Evolutionary conservation across 2,113 vertebrate species (phyloP).

Genomic region (Maccullochella peelii): DNA sequence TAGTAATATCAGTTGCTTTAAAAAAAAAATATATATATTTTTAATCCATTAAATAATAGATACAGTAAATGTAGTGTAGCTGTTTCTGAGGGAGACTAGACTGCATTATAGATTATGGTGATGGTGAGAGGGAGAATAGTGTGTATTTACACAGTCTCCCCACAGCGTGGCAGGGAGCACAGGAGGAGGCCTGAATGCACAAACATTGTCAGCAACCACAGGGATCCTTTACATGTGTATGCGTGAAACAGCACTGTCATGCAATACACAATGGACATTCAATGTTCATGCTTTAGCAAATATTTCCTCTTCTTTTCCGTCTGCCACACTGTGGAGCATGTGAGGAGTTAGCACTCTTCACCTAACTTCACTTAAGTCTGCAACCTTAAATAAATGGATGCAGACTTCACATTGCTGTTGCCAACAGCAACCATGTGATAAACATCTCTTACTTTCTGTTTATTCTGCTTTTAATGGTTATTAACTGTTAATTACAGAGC

Average conservation of each 20-base stretch:
- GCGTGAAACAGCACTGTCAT: conserved; percentile 54
- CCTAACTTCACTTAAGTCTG: conserved; percentile 11
- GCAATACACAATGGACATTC: conserved; percentile 21
- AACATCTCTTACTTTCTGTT: conserved; percentile 17
- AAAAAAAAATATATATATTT: conserved; percentile 47
- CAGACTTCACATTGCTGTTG: conserved; percentile 9
- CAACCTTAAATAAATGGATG: conserved; percentile 7
- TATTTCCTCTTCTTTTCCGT: neutral
- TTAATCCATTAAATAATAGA: conserved; percentile 74
- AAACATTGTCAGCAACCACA: conserved; percentile 57
- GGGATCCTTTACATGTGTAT: conserved; percentile 59
- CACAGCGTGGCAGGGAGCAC: conserved; percentile 70
- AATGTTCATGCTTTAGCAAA: conserved; percentile 10
- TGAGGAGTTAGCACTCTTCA: neutral
- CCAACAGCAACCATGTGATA: conserved; percentile 11
- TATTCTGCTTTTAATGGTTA: conserved; percentile 24
- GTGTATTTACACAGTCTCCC: conserved; percentile 75
- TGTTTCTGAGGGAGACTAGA: conserved; percentile 59
- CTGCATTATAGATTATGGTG: conserved; percentile 76
- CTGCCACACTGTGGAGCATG: neutral
- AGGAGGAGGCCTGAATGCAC: conserved; percentile 63
- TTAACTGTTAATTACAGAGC: conserved; percentile 29
- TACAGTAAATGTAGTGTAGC: conserved; percentile 64
- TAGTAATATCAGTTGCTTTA: conserved; percentile 34
- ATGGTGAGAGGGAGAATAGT: conserved; percentile 66